These are phyloP conservation scores for Paramormyrops kingsleyae DNA, from an alignment of 2,113 vertebrate genomes.

Conservation along the genomic window DNA sequence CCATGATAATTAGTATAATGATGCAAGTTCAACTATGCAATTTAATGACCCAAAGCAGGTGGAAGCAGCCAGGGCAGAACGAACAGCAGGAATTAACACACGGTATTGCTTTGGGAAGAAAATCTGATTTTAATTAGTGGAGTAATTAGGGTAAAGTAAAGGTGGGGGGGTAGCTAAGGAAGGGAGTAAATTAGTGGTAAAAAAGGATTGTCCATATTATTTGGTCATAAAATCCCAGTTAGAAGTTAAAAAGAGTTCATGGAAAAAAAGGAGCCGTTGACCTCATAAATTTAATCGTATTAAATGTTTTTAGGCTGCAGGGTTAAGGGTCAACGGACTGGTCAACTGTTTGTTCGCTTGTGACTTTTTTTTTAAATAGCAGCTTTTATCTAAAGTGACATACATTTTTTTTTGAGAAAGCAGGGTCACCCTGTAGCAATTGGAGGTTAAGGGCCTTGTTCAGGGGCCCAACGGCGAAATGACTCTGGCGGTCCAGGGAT, in stretches of 20 bases:
- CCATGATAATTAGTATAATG: conserved; percentile 2
- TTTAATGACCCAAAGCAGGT: conserved; percentile 4
- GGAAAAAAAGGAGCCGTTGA: neutral
- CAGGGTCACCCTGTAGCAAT: neutral
- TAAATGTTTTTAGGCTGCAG: neutral
- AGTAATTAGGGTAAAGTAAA: neutral
- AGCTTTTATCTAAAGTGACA: neutral
- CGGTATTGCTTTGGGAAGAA: neutral
- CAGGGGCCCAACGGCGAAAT: neutral
- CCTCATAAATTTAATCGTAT: neutral
- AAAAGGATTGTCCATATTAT: neutral
- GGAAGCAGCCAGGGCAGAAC: neutral
- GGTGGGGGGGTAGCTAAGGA: neutral
- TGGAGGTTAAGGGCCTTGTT: neutral
- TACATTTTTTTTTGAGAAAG: neutral
- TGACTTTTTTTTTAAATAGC: neutral
- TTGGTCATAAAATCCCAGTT: neutral
- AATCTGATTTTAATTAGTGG: conserved; percentile 3
- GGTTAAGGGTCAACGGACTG: neutral
- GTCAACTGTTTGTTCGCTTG: neutral
- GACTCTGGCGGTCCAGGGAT: neutral
- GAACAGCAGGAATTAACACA: neutral
- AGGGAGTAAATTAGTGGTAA: neutral
- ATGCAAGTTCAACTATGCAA: conserved; percentile 4
- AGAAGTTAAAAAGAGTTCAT: neutral